Evolutionary conservation across 2,888 invertebrate genomes (phyloP), one percentile per base, ranked within the genome.

Genomic region (Drosophila nr. fundita): DNA sequence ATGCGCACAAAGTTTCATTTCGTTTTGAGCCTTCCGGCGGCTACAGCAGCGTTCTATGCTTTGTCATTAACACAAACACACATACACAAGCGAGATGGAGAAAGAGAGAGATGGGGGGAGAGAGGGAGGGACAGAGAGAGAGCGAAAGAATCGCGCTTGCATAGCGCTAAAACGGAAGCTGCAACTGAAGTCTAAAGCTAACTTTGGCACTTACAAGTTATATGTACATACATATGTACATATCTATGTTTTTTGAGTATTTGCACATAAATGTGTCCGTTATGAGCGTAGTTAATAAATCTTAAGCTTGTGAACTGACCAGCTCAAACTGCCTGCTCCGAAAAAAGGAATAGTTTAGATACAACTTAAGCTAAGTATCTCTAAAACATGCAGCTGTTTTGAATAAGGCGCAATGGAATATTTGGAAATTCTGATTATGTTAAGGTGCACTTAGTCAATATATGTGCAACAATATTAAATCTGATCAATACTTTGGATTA

Each of bases 1-100:
- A 76, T 83, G 78, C 90, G 90, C 89, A 87, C 90, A 87, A 87
- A 87, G 87, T 87, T 87, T 87, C 87, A 87, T 87, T 87, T 87
- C 87, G 90, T 83, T 87, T 88, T 78, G 83, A 66, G 78, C 78
- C 80, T 80, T 68, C 68, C 76, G 60, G 68, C 73, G 82, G 82
- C 78, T 59, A 53, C 77, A 72, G 72, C 90, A 88, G 75, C 83
- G 83, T 90, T 87, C 87, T 90, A 87, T 90, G 87, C 87, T 87
- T 90, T 87, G 87, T 87, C 87, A 87, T 87, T 87, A 87, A 87
- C 87, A 86, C 90, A 88, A 86, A 88, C 83, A 87, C 79, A 73
- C 69, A 66, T 63, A 76, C 73, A 72, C 66, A 4, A 21, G 21
- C 52, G 18, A 36, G 45, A 73, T 11, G 53, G 45, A 45, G 54